Evolutionary conservation across 1,140 invertebrate genomes (phyloP), one percentile per base, ranked within the genome.

Genomic region (Thalassaphorura encarpata): DNA sequence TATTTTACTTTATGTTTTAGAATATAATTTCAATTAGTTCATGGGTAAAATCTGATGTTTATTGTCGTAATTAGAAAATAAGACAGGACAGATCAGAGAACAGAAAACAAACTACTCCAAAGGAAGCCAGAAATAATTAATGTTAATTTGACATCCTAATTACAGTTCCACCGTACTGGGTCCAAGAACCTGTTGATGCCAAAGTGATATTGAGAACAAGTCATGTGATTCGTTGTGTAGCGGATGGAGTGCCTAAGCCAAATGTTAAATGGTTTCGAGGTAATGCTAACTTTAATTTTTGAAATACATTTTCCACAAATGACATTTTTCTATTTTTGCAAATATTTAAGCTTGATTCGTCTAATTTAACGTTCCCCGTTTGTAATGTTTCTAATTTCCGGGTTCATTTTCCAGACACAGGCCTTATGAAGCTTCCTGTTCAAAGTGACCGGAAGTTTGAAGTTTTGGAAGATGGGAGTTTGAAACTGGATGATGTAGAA

Each of bases 141-240:
- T n/a, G n/a, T n/a, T n/a, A n/a, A n/a, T n/a, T 49, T 49, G 6
- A 26, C 13, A 5, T 43, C 43, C n/a, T 6, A 28, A 43, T 61
- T 67, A 16, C 65, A 78, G 77, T 78, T 47, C 73, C 76, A 15
- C 77, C 77, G 21, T 69, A 68, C 27, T 79, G 78, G 78, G 67
- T 75, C 1, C 69, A 73, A 26, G 72, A 76, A 58, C 77, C 77
- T 0, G 56, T 69, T 26, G 73, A 78, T 60, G 68, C 67, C 16
- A 70, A 70, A 60, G 73, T 75, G 1, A 70, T 77, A 6, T 64
- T 76, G 1, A 70, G 71, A 26, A 61, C 27, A 2, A 61, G 57
- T 24, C 48, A 51, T 31, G 26, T 52, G 1, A 15, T 64, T 15
- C 43, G 42, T 21, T 64, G 62, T 49, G 15, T 4, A 15, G 59